A percentile compares a stretch with the other conserved stretches of the same genome.
These are phyloP conservation scores for Drosophila maculinotata DNA, from an alignment of 2,888 invertebrate genomes.

Conservation along the genomic window DNA sequence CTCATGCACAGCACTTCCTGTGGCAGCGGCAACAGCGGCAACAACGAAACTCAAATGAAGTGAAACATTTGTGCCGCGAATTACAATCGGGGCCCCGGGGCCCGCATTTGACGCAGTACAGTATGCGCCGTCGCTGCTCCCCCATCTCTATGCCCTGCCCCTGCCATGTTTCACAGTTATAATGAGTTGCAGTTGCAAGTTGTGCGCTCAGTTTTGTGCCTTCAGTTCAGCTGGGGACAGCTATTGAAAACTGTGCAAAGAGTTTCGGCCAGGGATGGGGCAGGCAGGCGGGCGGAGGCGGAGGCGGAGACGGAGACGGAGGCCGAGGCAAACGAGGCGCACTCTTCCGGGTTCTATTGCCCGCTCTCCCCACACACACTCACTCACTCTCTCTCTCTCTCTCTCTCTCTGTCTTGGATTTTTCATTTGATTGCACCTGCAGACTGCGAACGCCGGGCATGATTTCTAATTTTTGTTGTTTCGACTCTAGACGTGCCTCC, in stretches of 20 bases:
- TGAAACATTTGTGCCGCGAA: slow-evolving; percentile 80
- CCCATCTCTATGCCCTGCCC: not conserved
- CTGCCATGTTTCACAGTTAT: slow-evolving; percentile 58
- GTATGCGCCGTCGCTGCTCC: too few relatives aligned
- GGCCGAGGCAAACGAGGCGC: slow-evolving; percentile 40
- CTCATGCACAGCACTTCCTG: slow-evolving; percentile 68
- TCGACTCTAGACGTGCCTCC: slow-evolving; percentile 36
- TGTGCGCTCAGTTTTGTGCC: slow-evolving; percentile 53
- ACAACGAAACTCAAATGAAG: slow-evolving; percentile 75
- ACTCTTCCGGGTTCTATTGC: slow-evolving; percentile 72
- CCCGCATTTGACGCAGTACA: slow-evolving; percentile 56
- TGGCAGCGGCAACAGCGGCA: slow-evolving; percentile 33
- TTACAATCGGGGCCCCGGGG: slow-evolving; percentile 64
- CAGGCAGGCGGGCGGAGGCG: slow-evolving; percentile 1
- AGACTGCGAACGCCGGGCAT: slow-evolving; percentile 55
- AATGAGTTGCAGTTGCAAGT: slow-evolving; percentile 80
- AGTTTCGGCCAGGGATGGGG: slow-evolving; percentile 20
- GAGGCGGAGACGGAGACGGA: too few relatives aligned
- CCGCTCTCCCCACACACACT: slow-evolving; percentile 10
- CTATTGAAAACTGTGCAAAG: slow-evolving; percentile 63
- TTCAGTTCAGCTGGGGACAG: slow-evolving; percentile 43
- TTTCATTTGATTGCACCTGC: slow-evolving; percentile 71
- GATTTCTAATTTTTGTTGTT: slow-evolving; percentile 67
- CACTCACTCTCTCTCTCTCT: slow-evolving; percentile 8
- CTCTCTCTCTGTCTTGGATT: slow-evolving; percentile 36